Evolutionary conservation across 2,113 vertebrate species (phyloP), one percentile per base, ranked within the genome.

Genomic region (Eupsittula cactorum): DNA sequence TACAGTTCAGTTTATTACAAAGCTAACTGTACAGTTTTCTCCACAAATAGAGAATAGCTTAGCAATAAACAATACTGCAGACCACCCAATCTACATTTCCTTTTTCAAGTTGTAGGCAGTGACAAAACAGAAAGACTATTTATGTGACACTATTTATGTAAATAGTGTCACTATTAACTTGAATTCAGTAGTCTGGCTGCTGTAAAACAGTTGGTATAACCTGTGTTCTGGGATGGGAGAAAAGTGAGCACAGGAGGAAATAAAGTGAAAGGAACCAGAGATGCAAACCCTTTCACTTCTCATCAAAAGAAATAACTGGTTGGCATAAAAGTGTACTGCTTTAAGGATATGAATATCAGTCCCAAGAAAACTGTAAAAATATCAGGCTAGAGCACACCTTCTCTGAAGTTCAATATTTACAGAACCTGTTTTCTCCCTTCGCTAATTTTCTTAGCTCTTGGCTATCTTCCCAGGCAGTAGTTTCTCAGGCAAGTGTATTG

Each of bases 381-480:
- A 88, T 52, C 84, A 87, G 49, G 71, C 73, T 83, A 62, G 52
- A 94, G 50, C 68, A 50, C 44, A 85, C 71, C 64, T 94, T 88
- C 81, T 92, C 89, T 85, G 70, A 92, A 94, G 59, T 7, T 86
- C 82, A 90, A 57, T 79, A 82, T 94, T 95, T 96, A 95, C 46
- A 96, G 73, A 88, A 78, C 8, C 13, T 76, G 55, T 90, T 93
- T 96, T 95, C 91, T 94, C 73, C 37, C 80, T 91, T 94, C 13
- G 24, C 90, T 95, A 89, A 95, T 97, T 96, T 97, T 92, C 92
- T 93, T 81, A 78, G 86, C 31, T 95, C 62, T 88, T 95, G 95
- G 88, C 92, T 92, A 47, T 68, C 39, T 97, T 95, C 88, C 95
- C 90, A 96, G 95, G 42, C 88, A 89, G 80, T 18, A 75, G 89